These are phyloP conservation scores for Catocala fraxini DNA, from an alignment of 2,888 invertebrate species.

Conservation along the genomic window DNA sequence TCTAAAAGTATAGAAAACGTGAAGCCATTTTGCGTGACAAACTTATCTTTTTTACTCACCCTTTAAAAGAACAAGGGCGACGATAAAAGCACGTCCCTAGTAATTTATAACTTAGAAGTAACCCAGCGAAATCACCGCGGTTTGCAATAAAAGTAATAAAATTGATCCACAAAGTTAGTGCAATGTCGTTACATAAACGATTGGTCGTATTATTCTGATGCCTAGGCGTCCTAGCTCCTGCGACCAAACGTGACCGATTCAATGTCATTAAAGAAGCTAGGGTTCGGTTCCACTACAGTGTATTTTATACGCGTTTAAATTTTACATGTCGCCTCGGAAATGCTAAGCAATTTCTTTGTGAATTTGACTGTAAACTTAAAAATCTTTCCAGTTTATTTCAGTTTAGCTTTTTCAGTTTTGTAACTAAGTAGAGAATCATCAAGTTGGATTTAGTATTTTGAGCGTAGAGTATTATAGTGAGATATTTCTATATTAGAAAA, in stretches of 20 bases:
- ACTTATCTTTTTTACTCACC: constrained; percentile 1
- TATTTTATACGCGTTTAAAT: constrained; percentile 12
- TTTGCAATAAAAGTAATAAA: constrained; percentile 37
- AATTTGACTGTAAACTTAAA: constrained; percentile 1
- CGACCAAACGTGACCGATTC: constrained; percentile 21
- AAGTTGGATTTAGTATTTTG: neutral
- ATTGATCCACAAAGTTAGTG: constrained; percentile 38
- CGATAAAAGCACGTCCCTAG: constrained; percentile 14
- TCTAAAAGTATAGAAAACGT: neutral
- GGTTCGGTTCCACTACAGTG: constrained; percentile 24
- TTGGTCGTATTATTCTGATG: constrained; percentile 33
- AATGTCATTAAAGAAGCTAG: constrained; percentile 29
- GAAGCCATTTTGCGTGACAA: neutral
- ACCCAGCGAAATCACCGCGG: constrained; percentile 15
- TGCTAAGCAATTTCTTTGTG: neutral
- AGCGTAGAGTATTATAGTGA: no score
- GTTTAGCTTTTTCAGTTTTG: neutral
- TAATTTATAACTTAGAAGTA: constrained; percentile 27
- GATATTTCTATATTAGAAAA: no score
- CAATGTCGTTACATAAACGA: constrained; percentile 38
- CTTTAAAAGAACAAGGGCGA: neutral
- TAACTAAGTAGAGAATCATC: neutral
- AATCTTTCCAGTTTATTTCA: neutral
- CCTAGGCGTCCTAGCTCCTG: constrained; percentile 20
- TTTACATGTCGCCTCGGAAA: neutral